A percentile compares a stretch with the other conserved stretches of the same genome.
Conservation (phyloP, 30 jellyfish, hydroid and myxozoan species). For the Catostylus mosaicus region DNA sequence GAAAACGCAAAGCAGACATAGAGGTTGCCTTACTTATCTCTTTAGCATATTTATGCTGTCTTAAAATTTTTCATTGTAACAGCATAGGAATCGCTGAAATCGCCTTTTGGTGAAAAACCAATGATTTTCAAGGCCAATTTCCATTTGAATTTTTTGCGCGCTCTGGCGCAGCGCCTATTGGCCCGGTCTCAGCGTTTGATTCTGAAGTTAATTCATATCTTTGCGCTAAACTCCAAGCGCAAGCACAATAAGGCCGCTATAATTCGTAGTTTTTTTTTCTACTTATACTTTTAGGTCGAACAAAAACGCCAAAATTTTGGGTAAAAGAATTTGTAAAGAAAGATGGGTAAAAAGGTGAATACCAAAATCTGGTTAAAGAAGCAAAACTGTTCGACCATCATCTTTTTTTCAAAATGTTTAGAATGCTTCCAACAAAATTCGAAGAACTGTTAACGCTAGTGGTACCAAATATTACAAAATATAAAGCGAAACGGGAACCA, state of each 20-base stretch:
- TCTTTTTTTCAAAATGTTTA: neutral
- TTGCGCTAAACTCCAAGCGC: neutral
- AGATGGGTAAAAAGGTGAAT: neutral
- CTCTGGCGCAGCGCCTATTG: too few relatives aligned
- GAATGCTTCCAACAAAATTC: constrained; percentile 22
- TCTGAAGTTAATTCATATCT: neutral
- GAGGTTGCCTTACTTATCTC: constrained; percentile 56
- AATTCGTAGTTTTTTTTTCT: neutral
- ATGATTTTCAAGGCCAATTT: neutral
- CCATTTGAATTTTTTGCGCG: neutral
- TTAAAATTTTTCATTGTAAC: too few relatives aligned
- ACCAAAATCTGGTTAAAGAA: constrained; percentile 1
- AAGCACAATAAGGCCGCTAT: neutral
- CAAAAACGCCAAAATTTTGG: neutral
- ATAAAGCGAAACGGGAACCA: constrained; percentile 8
- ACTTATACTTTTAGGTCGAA: neutral
- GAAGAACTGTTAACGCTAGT: neutral
- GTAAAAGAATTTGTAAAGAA: neutral
- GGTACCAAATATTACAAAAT: neutral
- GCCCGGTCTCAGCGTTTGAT: neutral
- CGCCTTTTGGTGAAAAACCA: too few relatives aligned
- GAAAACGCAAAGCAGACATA: constrained; percentile 81
- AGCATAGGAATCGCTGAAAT: too few relatives aligned
- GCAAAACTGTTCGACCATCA: constrained; percentile 7
- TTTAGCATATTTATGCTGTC: neutral